Base-by-base conservation (phyloP, 2,113 vertebrate species). In the Microcebus murinus region DNA sequence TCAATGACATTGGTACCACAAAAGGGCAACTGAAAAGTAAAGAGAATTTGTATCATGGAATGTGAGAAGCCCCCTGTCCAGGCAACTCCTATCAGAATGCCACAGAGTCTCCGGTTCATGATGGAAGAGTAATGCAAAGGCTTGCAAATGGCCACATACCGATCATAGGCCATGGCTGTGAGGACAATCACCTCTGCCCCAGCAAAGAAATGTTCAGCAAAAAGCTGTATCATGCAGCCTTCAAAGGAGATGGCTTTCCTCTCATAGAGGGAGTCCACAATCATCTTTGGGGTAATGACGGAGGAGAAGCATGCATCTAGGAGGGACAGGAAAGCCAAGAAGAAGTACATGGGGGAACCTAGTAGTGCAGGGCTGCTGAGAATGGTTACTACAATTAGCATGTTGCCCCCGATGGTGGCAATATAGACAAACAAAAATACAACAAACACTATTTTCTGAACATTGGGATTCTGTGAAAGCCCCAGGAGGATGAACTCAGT, bases 281-380 rank as follows among this genome's bases (percentile, higher is more conserved):
- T 91, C 87, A 97, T 79, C 39, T 97, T 97, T 17, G 96, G 98
- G 48, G 85, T 45, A 15, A 96, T 97, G 42, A 79, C 92, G 2
- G 96, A 95, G 1, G 96, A 94, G 20, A 97, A 97, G 45, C 97
- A 96, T 0, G 86, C 85, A 94, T 97, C 97, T 36, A 97, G 12
- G 13, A 98, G 96, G 15, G 96, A 97, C 12, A 97, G 45, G 27
- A 96, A 97, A 57, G 70, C 93, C 90, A 98, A 48, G 31, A 98
- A 97, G 87, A 96, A 97, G 77, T 97, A 97, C 97, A 97, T 97
- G 11, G 96, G 92, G 27, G 50, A 95, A 0, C 59, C 68, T 23
- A 88, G 48, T 63, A 97, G 95, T 17, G 65, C 45, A 18, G 91
- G 96, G 17, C 76, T 97, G 63, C 6, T 61, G 55, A 27, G 4